Conservation (phyloP, 1,140 invertebrate genomes). For the Brachystomella parvula region DNA sequence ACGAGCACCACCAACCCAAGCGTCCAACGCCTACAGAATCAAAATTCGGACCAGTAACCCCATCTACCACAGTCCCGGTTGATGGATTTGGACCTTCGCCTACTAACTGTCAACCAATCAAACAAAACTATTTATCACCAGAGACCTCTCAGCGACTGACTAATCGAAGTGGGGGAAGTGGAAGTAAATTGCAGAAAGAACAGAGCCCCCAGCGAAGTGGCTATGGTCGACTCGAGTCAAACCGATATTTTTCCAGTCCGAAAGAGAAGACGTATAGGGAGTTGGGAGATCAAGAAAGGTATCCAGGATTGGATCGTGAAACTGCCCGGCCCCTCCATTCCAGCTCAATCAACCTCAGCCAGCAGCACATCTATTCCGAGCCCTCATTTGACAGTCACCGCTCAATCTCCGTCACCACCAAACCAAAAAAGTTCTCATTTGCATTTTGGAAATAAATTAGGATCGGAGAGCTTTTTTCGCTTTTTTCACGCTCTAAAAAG, state of each 20-base stretch:
- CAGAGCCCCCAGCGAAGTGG: neutral
- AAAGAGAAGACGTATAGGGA: slow-evolving; percentile 46
- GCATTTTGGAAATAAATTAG: slow-evolving; percentile 38
- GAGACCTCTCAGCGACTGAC: neutral
- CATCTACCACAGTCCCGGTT: neutral
- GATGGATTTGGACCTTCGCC: no score
- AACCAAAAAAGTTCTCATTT: slow-evolving; percentile 37
- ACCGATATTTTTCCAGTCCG: neutral
- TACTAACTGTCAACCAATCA: no score
- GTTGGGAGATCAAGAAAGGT: slow-evolving; percentile 49
- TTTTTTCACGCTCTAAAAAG: neutral
- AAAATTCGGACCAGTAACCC: neutral
- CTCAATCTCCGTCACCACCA: slow-evolving; percentile 6
- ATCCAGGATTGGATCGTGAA: slow-evolving; percentile 50
- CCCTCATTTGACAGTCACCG: slow-evolving; percentile 30
- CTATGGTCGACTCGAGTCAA: neutral
- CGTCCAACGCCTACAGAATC: slow-evolving; percentile 42
- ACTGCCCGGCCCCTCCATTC: slow-evolving; percentile 43
- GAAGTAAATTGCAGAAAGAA: neutral
- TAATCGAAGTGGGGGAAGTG: neutral
- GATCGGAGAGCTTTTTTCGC: no score
- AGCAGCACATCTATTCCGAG: slow-evolving; percentile 38
- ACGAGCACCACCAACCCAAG: slow-evolving; percentile 39
- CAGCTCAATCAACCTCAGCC: slow-evolving; percentile 32
- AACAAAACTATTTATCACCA: neutral